These are phyloP conservation scores for Hemitrygon akajei DNA, from an alignment of 2,797 vertebrate genomes.

Conservation along the genomic window DNA sequence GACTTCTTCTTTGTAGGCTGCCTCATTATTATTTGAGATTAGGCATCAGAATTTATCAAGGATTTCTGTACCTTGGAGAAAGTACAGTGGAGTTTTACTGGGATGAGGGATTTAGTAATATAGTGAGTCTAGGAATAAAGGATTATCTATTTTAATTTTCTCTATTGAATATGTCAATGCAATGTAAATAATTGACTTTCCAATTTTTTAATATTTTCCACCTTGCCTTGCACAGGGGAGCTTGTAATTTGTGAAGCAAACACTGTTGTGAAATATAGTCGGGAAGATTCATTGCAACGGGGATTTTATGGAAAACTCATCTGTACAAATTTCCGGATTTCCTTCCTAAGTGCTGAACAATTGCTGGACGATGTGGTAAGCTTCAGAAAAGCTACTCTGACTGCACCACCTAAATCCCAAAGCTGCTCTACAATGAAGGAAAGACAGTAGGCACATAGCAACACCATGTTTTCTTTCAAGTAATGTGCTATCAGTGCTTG, in stretches of 20 bases:
- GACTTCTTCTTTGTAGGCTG: no score
- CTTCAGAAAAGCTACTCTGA: background rate
- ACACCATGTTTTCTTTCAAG: no score
- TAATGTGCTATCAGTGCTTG: no score
- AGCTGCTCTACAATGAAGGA: no score
- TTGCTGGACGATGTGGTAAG: conserved; percentile 60
- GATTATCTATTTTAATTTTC: background rate
- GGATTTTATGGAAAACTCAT: conserved; percentile 69
- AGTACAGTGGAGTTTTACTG: background rate
- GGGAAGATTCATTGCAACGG: conserved; percentile 69
- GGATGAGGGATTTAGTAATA: background rate
- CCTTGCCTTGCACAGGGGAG: conserved; percentile 58
- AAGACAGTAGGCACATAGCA: no score
- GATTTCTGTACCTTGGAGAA: background rate
- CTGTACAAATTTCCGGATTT: conserved; percentile 79
- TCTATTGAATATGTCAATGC: background rate
- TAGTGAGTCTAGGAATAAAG: no score
- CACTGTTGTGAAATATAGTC: conserved; percentile 65
- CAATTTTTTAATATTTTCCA: background rate
- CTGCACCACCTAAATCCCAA: no score
- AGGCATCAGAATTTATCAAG: background rate
- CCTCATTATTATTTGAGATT: no score
- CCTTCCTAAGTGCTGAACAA: conserved; percentile 67
- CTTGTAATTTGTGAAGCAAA: conserved; percentile 72
- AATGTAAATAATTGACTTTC: background rate